Evolutionary conservation across 2,113 vertebrate genomes (phyloP), one percentile per base, ranked within the genome.

Genomic region (Oophaga pumilio): DNA sequence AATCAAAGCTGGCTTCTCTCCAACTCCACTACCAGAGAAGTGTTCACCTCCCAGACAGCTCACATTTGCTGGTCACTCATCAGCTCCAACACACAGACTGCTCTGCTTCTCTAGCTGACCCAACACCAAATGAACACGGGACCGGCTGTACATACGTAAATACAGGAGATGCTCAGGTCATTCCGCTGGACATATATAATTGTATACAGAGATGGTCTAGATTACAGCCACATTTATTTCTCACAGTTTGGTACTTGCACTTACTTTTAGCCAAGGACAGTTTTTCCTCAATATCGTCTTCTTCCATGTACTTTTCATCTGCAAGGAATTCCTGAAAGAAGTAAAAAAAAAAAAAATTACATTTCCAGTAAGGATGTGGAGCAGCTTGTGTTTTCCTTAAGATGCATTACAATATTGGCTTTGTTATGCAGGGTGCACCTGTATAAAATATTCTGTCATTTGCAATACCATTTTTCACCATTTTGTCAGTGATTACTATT

Each of bases 251-350:
- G 11, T n/a, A n/a, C 0, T 17, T 73, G 24, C 11, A 78, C 96
- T 96, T 94, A 99, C 98, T 98, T 96, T 99, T 99, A 89, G 97
- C 97, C 79, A 95, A 94, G 2, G 96, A 95, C 69, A 99, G 87
- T 90, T 99, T 99, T 50, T 97, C 95, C 0, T 95, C 92, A 90
- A 99, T 93, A 90, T 97, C 96, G 66, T 99, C 97, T 90, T 98
- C 97, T 93, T 99, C 95, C 0, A 95, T 94, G 93, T 97, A 99
- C 91, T 99, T 99, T 89, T 98, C 97, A 92, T 99, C 97, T 90
- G 96, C 96, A 91, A 99, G 93, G 88, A 96, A 99, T 90, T 99
- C 98, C 98, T 99, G 88, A 6, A 81, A 56, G 28, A 84, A 1
- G 33, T 43, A 43, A 76, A 56, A 60, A 74, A 62, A 81, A 22